Percentiles rank a stretch among this genome's conserved stretches.
phyloP scores from a whole-genome alignment of 2,888 invertebrate species.

The Busseola fusca region DNA sequence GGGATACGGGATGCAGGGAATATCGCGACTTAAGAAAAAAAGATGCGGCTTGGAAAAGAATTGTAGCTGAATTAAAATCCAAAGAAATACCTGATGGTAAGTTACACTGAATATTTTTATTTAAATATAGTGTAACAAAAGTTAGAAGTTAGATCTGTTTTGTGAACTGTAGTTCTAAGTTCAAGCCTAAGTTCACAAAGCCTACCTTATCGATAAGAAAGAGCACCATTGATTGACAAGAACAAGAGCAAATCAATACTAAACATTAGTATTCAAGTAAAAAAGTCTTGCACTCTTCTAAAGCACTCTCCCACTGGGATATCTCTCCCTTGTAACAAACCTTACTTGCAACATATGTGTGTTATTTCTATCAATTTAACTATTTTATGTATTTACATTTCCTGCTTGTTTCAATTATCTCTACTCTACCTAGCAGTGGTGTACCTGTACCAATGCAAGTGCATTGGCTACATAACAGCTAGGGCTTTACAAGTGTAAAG shows the following conservation, averaged over 20 bases:
- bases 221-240: neutral
- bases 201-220: neutral
- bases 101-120: conserved; percentile 10
- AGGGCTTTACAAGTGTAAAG: no score
- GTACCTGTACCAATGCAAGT: no score
- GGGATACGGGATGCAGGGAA: conserved; percentile 60
- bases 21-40: conserved; percentile 61
- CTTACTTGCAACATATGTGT: neutral
- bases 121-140: neutral
- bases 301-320: no score
- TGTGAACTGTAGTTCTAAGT: neutral
- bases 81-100: conserved; percentile 59
- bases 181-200: no score
- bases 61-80: conserved; percentile 58
- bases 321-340: neutral
- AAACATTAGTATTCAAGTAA: neutral
- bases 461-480: no score
- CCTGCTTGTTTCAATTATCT: neutral
- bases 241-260: no score
- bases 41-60: conserved; percentile 60
- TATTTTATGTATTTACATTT: neutral
- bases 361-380: neutral
- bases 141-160: neutral
- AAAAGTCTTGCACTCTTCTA: neutral
- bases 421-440: neutral